Evolutionary conservation across 2,797 vertebrate genomes (phyloP).

Genomic region (Microctenopoma lineatum): DNA sequence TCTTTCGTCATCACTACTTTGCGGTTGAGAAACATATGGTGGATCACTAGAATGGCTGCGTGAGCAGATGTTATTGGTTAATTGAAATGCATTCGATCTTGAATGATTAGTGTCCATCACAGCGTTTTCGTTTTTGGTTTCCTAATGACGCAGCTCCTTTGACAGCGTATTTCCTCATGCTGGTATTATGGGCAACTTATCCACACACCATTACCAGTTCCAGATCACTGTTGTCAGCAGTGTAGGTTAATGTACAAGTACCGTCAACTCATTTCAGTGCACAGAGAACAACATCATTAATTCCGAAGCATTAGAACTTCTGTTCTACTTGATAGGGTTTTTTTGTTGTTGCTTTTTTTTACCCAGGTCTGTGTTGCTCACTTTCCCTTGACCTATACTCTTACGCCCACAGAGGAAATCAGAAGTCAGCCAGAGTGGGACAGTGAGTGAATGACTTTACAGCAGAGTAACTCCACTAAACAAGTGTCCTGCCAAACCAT

Average conservation of each 20-base stretch:
- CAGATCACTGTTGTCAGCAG: slow-evolving; percentile 64
- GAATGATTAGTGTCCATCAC: slow-evolving; percentile 75
- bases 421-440: slow-evolving; percentile 26
- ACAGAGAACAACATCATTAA: slow-evolving; percentile 39
- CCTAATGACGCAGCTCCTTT: slow-evolving; percentile 65
- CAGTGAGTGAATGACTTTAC: slow-evolving; percentile 21
- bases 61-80: slow-evolving; percentile 77
- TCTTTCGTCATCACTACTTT: slow-evolving; percentile 36
- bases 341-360: no score
- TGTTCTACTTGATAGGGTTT: slow-evolving; percentile 10
- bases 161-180: slow-evolving; percentile 63
- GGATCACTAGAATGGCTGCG: slow-evolving; percentile 44
- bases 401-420: slow-evolving; percentile 10
- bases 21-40: slow-evolving; percentile 62
- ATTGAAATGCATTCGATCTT: slow-evolving; percentile 75
- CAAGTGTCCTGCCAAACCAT: not conserved
- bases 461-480: slow-evolving; percentile 1
- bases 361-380: slow-evolving; percentile 2
- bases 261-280: slow-evolving; percentile 47
- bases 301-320: slow-evolving; percentile 14
- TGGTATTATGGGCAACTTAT: slow-evolving; percentile 62
- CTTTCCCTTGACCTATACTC: slow-evolving; percentile 16
- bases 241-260: slow-evolving; percentile 60
- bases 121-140: slow-evolving; percentile 70
- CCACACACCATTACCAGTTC: slow-evolving; percentile 66